Percentiles rank a stretch among this genome's conserved stretches.
These are phyloP conservation scores for Gambusia holbrooki DNA, from an alignment of 2,113 vertebrate species.

Conservation along the genomic window DNA sequence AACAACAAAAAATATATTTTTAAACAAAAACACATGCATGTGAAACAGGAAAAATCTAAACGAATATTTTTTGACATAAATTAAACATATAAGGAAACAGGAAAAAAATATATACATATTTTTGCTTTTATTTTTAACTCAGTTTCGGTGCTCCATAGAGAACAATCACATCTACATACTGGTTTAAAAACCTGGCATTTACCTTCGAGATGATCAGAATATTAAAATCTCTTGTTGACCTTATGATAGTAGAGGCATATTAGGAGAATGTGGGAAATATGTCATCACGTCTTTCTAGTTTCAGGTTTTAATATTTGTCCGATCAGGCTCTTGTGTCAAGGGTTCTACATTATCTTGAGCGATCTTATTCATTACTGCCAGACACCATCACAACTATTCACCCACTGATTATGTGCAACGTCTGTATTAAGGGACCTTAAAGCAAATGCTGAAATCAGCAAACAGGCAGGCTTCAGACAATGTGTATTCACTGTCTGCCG, in stretches of 20 bases:
- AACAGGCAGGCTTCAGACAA: neutral
- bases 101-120: too few relatives aligned
- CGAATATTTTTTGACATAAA: too few relatives aligned
- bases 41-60: too few relatives aligned
- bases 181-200: neutral
- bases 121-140: too few relatives aligned
- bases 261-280: neutral
- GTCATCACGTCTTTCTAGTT: neutral
- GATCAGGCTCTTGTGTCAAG: neutral
- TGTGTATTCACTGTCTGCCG: neutral
- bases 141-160: too few relatives aligned
- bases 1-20: too few relatives aligned
- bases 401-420: neutral
- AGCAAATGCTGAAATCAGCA: neutral
- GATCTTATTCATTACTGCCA: neutral
- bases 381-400: neutral
- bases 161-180: neutral
- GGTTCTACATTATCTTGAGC: neutral
- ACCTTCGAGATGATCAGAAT: neutral
- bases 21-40: too few relatives aligned
- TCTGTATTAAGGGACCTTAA: neutral
- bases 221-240: neutral
- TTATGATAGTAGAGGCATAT: neutral
- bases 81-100: too few relatives aligned
- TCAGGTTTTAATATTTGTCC: neutral